phyloP scores from a whole-genome alignment of 64 coral and sea anemone species.

The Trachythela sp. region DNA sequence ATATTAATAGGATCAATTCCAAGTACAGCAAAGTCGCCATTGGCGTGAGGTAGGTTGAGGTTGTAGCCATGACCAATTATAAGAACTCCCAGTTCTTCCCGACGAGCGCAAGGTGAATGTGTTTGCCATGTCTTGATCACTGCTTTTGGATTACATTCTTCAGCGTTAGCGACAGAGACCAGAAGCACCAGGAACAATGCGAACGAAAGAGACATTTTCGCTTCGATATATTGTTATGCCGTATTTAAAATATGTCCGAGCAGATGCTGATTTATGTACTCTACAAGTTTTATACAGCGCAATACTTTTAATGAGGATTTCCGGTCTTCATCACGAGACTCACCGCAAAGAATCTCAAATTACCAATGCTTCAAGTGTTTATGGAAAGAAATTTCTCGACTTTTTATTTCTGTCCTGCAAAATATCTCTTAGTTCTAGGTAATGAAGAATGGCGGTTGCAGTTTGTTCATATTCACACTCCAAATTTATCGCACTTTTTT shows the following conservation, averaged over 20 bases:
- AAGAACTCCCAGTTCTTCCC: not conserved
- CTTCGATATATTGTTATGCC: not conserved
- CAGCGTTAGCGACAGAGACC: not conserved
- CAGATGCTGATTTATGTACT: not conserved
- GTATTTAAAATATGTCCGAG: not conserved
- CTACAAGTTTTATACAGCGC: too few relatives aligned
- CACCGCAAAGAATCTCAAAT: too few relatives aligned
- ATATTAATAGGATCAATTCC: not conserved
- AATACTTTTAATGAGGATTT: too few relatives aligned
- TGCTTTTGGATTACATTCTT: not conserved
- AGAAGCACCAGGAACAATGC: not conserved
- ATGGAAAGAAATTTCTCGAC: too few relatives aligned
- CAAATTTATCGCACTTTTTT: too few relatives aligned
- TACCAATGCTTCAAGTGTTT: too few relatives aligned
- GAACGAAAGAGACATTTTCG: not conserved
- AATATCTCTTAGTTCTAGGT: too few relatives aligned
- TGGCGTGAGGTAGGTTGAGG: not conserved
- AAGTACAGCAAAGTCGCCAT: not conserved
- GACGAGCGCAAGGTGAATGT: not conserved
- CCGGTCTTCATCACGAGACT: too few relatives aligned
- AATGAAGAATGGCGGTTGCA: too few relatives aligned
- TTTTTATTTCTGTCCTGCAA: too few relatives aligned
- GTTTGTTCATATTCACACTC: too few relatives aligned
- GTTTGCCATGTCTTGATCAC: not conserved
- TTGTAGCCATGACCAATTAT: not conserved